These are phyloP conservation scores for Andrena praecox DNA, from an alignment of 2,888 invertebrate species.

Conservation along the genomic window DNA sequence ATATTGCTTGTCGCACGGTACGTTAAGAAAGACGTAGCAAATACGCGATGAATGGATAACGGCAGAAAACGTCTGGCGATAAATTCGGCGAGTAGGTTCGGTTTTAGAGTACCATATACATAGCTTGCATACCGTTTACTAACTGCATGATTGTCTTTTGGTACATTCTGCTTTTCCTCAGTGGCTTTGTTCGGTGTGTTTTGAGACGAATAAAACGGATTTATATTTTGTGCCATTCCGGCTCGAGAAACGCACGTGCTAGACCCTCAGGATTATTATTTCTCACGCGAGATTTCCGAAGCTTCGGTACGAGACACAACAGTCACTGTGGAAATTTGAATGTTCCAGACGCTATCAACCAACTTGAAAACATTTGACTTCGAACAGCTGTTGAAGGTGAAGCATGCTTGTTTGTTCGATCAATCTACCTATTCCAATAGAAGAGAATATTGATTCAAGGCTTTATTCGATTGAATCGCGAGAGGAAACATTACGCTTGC, in stretches of 20 bases:
- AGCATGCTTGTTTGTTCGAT: constrained; percentile 30
- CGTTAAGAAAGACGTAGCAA: not conserved
- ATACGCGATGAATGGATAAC: not conserved
- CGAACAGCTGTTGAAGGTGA: constrained; percentile 75
- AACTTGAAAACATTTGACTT: constrained; percentile 73
- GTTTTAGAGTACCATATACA: not conserved
- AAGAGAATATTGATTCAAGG: not conserved
- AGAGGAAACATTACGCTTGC: not conserved
- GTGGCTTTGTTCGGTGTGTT: constrained; percentile 91
- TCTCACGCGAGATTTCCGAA: constrained; percentile 46
- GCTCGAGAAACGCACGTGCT: constrained; percentile 28
- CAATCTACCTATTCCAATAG: not conserved
- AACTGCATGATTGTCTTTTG: constrained; percentile 94
- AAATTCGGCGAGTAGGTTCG: not conserved
- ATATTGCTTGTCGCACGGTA: not conserved
- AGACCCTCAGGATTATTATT: constrained; percentile 39
- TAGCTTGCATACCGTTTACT: constrained; percentile 91
- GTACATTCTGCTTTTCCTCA: constrained; percentile 90
- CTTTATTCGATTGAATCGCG: not conserved
- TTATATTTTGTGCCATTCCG: constrained; percentile 94
- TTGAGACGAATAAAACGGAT: constrained; percentile 91
- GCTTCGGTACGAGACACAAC: constrained; percentile 74
- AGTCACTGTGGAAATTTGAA: constrained; percentile 82
- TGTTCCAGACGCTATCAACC: constrained; percentile 69
- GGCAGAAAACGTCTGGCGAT: not conserved